Conservation (phyloP, 2,888 invertebrate species). For the Ptilodon capucinus region DNA sequence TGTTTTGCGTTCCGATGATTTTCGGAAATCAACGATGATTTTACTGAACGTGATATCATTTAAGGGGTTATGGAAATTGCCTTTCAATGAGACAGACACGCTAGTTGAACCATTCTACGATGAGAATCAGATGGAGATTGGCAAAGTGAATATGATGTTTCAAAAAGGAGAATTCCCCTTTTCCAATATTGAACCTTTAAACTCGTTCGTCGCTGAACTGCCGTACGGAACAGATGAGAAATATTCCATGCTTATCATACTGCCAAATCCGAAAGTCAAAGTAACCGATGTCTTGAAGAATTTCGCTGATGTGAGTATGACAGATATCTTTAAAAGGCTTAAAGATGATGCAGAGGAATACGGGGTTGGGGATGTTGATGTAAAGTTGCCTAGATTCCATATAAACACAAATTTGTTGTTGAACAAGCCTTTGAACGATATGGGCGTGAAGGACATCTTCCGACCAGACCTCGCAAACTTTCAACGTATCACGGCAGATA, state of each 20-base stretch:
- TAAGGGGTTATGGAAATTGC: slow-evolving; percentile 86
- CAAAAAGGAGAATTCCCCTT: slow-evolving; percentile 83
- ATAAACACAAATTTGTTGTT: slow-evolving; percentile 84
- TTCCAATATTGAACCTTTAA: slow-evolving; percentile 77
- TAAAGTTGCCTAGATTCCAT: slow-evolving; percentile 85
- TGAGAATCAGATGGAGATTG: slow-evolving; percentile 76
- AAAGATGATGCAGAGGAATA: slow-evolving; percentile 69
- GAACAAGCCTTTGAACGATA: slow-evolving; percentile 79
- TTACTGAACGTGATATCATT: slow-evolving; percentile 87
- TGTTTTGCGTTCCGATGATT: slow-evolving; percentile 75
- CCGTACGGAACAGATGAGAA: slow-evolving; percentile 84
- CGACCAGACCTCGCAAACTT: slow-evolving; percentile 81
- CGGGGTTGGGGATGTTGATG: slow-evolving; percentile 83
- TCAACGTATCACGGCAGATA: slow-evolving; percentile 76
- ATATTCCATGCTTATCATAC: slow-evolving; percentile 84
- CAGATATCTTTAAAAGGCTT: slow-evolving; percentile 76
- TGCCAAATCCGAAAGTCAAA: slow-evolving; percentile 82
- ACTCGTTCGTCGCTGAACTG: slow-evolving; percentile 84
- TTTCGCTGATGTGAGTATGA: slow-evolving; percentile 71
- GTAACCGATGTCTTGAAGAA: slow-evolving; percentile 76
- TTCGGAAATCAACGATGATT: slow-evolving; percentile 83
- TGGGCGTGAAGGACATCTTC: slow-evolving; percentile 87
- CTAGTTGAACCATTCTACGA: slow-evolving; percentile 81
- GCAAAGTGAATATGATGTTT: slow-evolving; percentile 89
- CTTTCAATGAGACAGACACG: slow-evolving; percentile 84